These are phyloP conservation scores for Mugil cephalus DNA, from an alignment of 2,113 vertebrate species.

Conservation along the genomic window DNA sequence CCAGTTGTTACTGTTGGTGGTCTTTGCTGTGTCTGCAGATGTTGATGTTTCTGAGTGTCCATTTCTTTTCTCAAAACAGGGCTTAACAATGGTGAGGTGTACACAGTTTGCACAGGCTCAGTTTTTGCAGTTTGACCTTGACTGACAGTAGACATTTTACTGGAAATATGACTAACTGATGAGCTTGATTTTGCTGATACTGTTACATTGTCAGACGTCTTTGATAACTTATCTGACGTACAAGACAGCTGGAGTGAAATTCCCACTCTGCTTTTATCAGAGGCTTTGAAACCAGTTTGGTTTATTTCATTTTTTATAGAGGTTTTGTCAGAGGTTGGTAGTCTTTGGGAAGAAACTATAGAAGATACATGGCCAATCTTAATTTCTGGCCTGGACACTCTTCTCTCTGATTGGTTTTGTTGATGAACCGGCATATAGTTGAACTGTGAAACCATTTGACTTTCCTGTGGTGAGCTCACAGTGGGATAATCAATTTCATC, in stretches of 20 bases:
- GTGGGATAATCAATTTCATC: conserved; percentile 53
- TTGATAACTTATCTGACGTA: conserved; percentile 35
- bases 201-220: neutral
- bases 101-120: neutral
- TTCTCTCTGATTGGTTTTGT: conserved; percentile 37
- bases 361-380: conserved; percentile 11
- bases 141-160: conserved; percentile 6
- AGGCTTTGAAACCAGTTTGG: conserved; percentile 49
- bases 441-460: conserved; percentile 24
- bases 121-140: neutral
- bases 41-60: conserved; percentile 4
- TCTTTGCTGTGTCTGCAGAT: conserved; percentile 15
- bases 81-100: conserved; percentile 10
- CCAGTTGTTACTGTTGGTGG: neutral
- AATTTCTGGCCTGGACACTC: conserved; percentile 31
- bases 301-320: conserved; percentile 35
- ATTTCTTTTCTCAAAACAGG: conserved; percentile 36
- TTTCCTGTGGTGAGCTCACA: conserved; percentile 15
- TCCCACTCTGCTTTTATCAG: conserved; percentile 79
- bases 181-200: conserved; percentile 19
- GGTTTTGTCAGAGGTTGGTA: neutral
- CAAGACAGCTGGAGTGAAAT: conserved; percentile 51
- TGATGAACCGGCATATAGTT: conserved; percentile 18
- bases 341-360: conserved; percentile 21
- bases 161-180: neutral